phyloP scores from a whole-genome alignment of 1,140 invertebrate species.

The Zaprionus vittiger region DNA sequence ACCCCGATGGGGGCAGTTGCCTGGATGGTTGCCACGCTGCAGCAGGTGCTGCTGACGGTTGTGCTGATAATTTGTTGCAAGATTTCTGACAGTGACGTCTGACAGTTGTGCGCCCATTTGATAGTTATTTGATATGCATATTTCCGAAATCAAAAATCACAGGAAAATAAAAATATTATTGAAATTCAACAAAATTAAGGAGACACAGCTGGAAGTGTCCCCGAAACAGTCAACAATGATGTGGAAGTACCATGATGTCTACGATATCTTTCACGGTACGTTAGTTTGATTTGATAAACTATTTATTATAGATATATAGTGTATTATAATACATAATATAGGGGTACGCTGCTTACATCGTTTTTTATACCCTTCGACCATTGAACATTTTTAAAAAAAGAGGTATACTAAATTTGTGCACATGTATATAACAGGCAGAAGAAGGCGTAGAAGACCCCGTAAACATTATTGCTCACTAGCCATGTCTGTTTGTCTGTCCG shows the following conservation, averaged over 20 bases:
- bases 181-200: constrained; percentile 39
- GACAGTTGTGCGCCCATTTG: constrained; percentile 69
- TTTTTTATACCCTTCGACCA: too few species aligned
- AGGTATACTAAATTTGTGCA: too few species aligned
- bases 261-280: too few species aligned
- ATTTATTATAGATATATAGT: too few species aligned
- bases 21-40: background rate
- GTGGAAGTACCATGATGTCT: background rate
- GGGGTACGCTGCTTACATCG: too few species aligned
- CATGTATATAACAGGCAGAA: too few species aligned
- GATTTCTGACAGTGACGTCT: constrained; percentile 72
- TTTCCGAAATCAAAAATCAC: constrained; percentile 45
- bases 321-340: too few species aligned
- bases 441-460: too few species aligned
- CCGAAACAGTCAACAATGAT: background rate
- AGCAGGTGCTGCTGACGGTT: constrained; percentile 71
- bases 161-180: constrained; percentile 41
- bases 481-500: too few species aligned
- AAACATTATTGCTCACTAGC: too few species aligned
- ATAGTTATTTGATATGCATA: constrained; percentile 78
- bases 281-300: too few species aligned
- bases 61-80: constrained; percentile 79
- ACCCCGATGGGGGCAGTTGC: background rate
- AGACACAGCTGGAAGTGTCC: background rate
- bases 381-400: too few species aligned